Evolutionary conservation across 2,888 invertebrate genomes (phyloP), one percentile per base, ranked within the genome.

Genomic region (Ditylenchus weischeri): DNA sequence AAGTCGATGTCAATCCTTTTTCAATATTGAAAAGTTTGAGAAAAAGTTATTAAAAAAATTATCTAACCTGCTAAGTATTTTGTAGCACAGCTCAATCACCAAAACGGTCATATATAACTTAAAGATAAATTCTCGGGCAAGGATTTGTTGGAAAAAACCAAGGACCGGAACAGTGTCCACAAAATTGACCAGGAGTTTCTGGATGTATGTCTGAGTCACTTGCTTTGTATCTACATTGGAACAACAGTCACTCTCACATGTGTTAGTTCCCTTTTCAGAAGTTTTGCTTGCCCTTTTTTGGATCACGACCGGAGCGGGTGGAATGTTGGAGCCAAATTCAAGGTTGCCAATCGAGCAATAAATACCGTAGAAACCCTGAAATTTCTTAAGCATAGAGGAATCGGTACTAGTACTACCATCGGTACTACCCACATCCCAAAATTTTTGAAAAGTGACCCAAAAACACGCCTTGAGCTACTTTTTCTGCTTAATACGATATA

Each of bases 1-100:
- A 51, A 51, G 51, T 6, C 7, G 7, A n/a, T 15, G n/a, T 10
- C 6, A 6, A 51, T 6, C 19, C 6, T 10, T 13, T n/a, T n/a
- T n/a, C n/a, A n/a, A n/a, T n/a, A n/a, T n/a, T n/a, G n/a, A n/a
- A n/a, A n/a, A 51, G 7, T 10, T 62, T 4, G 50, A 11, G 13
- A n/a, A 43, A 1, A 50, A 23, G 50, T 57, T 68, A 36, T 36
- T n/a, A n/a, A n/a, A n/a, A 36, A 51, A 1, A 23, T 50, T 11
- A 60, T 15, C 66, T 64, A 29, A 78, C 78, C 68, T 74, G 10
- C 77, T 78, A 67, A 76, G 75, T 85, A 93, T 90, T 86, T 95
- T 95, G 84, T 93, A 94, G 69, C 94, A 93, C 83, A 95, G 90
- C 86, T 95, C 94, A 86, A 93, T 90, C 68, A 94, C 94, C 88